Evolutionary conservation across 1,140 invertebrate species (phyloP).

Genomic region (Atta texana): DNA sequence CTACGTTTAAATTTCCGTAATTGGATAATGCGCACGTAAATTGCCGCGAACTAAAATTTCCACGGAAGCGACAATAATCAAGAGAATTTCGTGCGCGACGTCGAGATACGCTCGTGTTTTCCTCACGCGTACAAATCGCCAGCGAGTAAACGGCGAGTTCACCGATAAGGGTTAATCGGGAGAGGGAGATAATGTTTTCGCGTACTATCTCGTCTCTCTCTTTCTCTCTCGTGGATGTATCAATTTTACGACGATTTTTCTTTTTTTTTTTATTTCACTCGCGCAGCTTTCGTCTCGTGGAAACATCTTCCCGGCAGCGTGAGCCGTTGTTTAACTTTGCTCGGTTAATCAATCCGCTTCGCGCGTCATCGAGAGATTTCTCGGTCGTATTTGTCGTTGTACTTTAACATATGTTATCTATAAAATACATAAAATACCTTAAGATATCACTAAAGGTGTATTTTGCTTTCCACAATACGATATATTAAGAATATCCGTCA

Average conservation of each 20-base stretch:
- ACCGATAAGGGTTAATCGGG: constrained; percentile 55
- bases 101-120: constrained; percentile 37
- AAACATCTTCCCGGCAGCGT: constrained; percentile 49
- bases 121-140: constrained; percentile 24
- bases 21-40: constrained; percentile 44
- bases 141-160: constrained; percentile 46
- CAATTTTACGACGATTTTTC: constrained; percentile 79
- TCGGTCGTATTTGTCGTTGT: neutral
- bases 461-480: constrained; percentile 6
- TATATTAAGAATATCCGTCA: neutral
- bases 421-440: neutral
- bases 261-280: constrained; percentile 52
- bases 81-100: constrained; percentile 4
- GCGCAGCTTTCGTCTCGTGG: constrained; percentile 54
- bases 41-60: constrained; percentile 37
- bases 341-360: constrained; percentile 71
- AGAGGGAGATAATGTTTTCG: constrained; percentile 71
- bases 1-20: constrained; percentile 30
- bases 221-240: constrained; percentile 69
- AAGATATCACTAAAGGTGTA: neutral
- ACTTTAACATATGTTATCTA: neutral
- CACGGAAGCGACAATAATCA: constrained; percentile 28
- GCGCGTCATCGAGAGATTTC: neutral
- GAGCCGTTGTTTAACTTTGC: constrained; percentile 67
- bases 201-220: constrained; percentile 69